Base-by-base conservation (phyloP, 2,113 vertebrate genomes). In the Paradoxurus hermaphroditus region DNA sequence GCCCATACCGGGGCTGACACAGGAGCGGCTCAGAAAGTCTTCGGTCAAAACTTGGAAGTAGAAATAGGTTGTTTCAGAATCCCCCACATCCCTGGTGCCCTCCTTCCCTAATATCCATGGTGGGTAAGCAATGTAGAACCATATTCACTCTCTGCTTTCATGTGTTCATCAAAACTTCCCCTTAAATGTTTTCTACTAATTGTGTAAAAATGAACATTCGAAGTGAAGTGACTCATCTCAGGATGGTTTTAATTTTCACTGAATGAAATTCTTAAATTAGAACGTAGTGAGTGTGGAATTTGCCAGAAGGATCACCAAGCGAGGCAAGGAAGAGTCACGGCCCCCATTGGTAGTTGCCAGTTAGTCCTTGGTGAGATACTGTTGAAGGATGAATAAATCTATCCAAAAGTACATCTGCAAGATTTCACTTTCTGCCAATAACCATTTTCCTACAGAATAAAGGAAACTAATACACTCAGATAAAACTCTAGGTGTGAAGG, bases 231-330 rank as follows among this genome's bases (percentile, higher is more conserved):
- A 63, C 2, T 56, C 44, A 75, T 83, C 27, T 84, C 11, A 44
- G 18, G 10, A 39, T 88, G 41, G 27, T 27, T 94, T 39, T 73
- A 78, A 75, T 92, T n/a, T 79, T 94, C 59, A 63, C 41, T n/a
- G 36, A 96, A 39, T 67, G 73, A 92, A 92, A 70, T 36, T 34
- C n/a, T 25, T 67, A 63, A 83, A 81, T 73, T 44, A 93, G 27
- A 16, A 67, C 21, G 1, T 4, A 46, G 36, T 15, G 21, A 91
- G 18, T 31, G 27, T 46, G 36, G 11, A 63, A 86, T 23, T 85
- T 95, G 72, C 41, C 7, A 29, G 39, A 21, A 93, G 36, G 91
- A 36, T 77, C 34, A 16, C 39, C 70, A 29, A 27, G 18, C 21
- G 31, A 31, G 7, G 73, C 25, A 31, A 85, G 31, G 46, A 9